Evolutionary conservation across 2,113 vertebrate species (phyloP).

Genomic region (Clarias macrocephalus): DNA sequence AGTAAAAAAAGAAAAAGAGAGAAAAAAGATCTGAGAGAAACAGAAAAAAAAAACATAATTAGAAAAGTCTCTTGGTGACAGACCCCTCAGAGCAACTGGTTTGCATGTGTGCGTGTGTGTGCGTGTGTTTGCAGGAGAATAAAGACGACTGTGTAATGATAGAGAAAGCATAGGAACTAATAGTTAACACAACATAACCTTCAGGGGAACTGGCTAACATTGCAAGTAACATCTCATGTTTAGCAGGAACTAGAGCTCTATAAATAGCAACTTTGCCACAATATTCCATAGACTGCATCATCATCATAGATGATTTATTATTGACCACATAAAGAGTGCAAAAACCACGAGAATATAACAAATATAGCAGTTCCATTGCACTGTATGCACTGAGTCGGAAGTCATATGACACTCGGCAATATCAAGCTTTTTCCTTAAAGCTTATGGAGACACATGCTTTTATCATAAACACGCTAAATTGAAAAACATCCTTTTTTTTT

Average conservation of each 20-base stretch:
- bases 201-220: background rate
- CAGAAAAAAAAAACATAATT: background rate
- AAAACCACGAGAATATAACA: background rate
- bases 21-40: background rate
- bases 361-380: background rate
- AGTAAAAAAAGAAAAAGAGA: background rate
- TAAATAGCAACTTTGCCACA: background rate
- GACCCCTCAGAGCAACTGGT: constrained; percentile 46
- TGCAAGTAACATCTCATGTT: background rate
- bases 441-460: background rate
- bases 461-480: background rate
- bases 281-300: no score
- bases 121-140: constrained; percentile 41
- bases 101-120: constrained; percentile 39
- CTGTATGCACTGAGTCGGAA: background rate
- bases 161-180: background rate
- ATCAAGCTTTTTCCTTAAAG: background rate
- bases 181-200: background rate
- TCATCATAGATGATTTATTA: background rate
- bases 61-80: constrained; percentile 15
- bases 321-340: background rate
- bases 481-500: background rate
- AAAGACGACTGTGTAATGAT: constrained; percentile 23
- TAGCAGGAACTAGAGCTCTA: no score
- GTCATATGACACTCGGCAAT: background rate